phyloP scores from a whole-genome alignment of 2,797 vertebrate genomes.

The Acanthurus lineatus region DNA sequence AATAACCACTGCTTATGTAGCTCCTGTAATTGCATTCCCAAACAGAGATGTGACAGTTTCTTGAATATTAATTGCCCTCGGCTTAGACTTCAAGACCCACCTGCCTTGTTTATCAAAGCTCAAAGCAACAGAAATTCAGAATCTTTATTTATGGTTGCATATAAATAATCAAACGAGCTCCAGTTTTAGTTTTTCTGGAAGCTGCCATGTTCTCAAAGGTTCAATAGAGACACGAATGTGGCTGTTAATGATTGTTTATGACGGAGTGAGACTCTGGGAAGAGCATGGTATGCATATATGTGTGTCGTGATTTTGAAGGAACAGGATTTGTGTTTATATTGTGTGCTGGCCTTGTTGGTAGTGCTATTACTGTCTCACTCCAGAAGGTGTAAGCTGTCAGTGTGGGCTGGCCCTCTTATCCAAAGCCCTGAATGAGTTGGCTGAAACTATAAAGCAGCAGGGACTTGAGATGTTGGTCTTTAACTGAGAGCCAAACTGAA shows the following conservation, averaged over 20 bases:
- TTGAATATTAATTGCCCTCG: constrained; percentile 48
- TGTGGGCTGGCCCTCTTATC: constrained; percentile 63
- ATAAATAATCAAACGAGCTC: constrained; percentile 50
- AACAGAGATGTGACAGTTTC: constrained; percentile 44
- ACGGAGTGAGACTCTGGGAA: background rate
- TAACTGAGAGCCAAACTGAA: constrained; percentile 44
- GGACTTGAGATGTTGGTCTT: constrained; percentile 51
- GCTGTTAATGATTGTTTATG: constrained; percentile 55
- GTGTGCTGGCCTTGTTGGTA: constrained; percentile 49
- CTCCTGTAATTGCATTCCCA: constrained; percentile 13
- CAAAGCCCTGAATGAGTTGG: constrained; percentile 65
- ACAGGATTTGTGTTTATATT: constrained; percentile 57
- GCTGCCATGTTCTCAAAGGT: constrained; percentile 46
- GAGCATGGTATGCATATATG: background rate
- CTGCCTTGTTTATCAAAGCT: constrained; percentile 34
- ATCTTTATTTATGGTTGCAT: constrained; percentile 49
- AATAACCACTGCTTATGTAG: constrained; percentile 39
- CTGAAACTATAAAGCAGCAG: constrained; percentile 64
- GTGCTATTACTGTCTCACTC: constrained; percentile 65
- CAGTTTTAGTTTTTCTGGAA: constrained; percentile 24
- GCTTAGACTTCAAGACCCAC: constrained; percentile 31
- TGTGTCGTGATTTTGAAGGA: constrained; percentile 38
- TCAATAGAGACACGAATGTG: constrained; percentile 1
- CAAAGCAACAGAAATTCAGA: constrained; percentile 11
- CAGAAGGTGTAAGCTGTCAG: constrained; percentile 75